Percentiles rank a stretch among this genome's conserved stretches.
These are phyloP conservation scores for Lepus americanus DNA, from an alignment of 2,113 vertebrate species.

Conservation along the genomic window DNA sequence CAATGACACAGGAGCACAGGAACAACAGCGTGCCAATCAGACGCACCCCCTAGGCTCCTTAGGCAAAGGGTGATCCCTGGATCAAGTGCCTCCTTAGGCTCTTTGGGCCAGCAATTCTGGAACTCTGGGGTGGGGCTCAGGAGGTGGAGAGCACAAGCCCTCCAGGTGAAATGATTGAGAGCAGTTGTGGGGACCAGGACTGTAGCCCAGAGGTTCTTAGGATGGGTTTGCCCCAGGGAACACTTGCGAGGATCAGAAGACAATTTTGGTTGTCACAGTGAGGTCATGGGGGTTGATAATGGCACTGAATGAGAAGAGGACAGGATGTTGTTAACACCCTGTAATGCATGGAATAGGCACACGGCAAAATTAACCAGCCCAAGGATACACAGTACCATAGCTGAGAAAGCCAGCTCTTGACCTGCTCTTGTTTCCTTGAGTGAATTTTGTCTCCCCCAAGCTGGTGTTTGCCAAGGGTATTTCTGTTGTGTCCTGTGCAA, in stretches of 20 bases:
- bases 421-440: not conserved
- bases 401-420: not conserved
- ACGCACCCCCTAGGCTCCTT: too few relatives aligned
- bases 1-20: not conserved
- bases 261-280: not conserved
- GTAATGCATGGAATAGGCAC: not conserved
- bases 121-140: not conserved
- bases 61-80: too few relatives aligned
- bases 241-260: not conserved
- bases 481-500: not conserved
- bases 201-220: not conserved
- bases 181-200: not conserved
- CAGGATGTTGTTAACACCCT: not conserved
- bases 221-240: not conserved
- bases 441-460: not conserved
- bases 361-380: not conserved
- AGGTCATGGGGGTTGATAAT: not conserved
- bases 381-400: not conserved
- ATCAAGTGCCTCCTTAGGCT: not conserved
- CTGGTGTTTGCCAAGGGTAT: not conserved
- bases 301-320: not conserved
- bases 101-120: not conserved
- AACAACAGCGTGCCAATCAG: too few relatives aligned
- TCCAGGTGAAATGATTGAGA: not conserved
- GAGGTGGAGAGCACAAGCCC: not conserved